Conservation (phyloP, 2,113 vertebrate species). For the Cervus canadensis region DNA sequence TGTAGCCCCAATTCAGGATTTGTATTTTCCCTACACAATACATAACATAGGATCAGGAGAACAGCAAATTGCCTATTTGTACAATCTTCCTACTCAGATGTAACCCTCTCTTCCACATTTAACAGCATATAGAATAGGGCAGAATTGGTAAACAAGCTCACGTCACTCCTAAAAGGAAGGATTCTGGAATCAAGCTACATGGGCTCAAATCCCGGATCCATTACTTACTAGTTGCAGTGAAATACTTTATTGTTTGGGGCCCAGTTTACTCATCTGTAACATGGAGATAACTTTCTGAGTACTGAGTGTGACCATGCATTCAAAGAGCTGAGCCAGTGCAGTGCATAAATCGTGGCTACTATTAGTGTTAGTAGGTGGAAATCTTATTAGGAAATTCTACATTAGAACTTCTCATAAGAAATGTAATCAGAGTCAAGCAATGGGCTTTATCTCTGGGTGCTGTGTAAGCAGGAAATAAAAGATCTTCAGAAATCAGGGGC, state of each 20-base stretch:
- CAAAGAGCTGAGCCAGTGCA: background rate
- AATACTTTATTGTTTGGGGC: background rate
- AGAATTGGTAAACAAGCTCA: background rate
- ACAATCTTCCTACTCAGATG: background rate
- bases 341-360: background rate
- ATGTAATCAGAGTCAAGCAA: background rate
- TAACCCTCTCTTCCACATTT: background rate
- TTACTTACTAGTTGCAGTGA: background rate
- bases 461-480: background rate
- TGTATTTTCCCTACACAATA: background rate
- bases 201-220: background rate
- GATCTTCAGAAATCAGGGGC: background rate
- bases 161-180: background rate
- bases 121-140: background rate
- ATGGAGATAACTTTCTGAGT: background rate
- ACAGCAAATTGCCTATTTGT: background rate
- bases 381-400: background rate
- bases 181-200: background rate
- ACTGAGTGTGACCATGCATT: background rate
- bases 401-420: slow-evolving; percentile 10
- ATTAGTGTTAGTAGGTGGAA: background rate
- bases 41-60: background rate
- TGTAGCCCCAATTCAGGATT: background rate
- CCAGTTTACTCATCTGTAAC: background rate
- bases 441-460: background rate